phyloP scores from a whole-genome alignment of 2,888 invertebrate species.

The Orthosia gothica region DNA sequence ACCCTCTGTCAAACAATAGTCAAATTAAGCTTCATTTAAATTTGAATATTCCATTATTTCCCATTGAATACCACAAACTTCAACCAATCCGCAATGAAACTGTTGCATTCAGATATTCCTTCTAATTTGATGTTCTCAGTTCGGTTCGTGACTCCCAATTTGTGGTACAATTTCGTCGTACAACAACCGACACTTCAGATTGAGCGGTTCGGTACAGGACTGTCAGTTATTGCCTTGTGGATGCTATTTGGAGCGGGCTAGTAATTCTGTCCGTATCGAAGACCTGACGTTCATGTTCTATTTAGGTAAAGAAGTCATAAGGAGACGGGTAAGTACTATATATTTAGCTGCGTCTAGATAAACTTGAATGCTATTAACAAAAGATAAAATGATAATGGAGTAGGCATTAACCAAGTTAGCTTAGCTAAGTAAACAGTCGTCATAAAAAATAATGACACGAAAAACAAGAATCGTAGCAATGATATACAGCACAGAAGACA shows the following conservation, averaged over 20 bases:
- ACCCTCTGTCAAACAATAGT: neutral
- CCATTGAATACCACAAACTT: constrained; percentile 3
- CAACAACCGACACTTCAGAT: constrained; percentile 42
- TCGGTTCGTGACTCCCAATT: constrained; percentile 44
- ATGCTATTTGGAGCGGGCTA: constrained; percentile 24
- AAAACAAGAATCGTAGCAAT: neutral
- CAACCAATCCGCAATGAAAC: constrained; percentile 13
- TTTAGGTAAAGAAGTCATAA: constrained; percentile 15
- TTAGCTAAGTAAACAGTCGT: neutral
- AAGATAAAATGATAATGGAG: neutral
- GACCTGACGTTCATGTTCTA: constrained; percentile 23
- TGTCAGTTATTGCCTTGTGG: constrained; percentile 46
- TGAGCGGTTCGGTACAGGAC: constrained; percentile 41
- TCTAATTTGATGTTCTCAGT: constrained; percentile 42
- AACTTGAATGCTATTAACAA: neutral
- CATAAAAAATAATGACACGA: constrained; percentile 1
- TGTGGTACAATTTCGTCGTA: constrained; percentile 49
- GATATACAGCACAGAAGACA: constrained; percentile 28
- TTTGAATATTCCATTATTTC: neutral
- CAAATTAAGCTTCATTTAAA: constrained; percentile 3
- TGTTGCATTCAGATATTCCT: constrained; percentile 43
- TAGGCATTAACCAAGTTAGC: neutral
- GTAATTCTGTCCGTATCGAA: constrained; percentile 33
- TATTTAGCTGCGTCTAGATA: neutral
- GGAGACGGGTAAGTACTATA: neutral